These are phyloP conservation scores for Belonocnema kinseyi DNA, from an alignment of 1,140 invertebrate species.

Conservation along the genomic window DNA sequence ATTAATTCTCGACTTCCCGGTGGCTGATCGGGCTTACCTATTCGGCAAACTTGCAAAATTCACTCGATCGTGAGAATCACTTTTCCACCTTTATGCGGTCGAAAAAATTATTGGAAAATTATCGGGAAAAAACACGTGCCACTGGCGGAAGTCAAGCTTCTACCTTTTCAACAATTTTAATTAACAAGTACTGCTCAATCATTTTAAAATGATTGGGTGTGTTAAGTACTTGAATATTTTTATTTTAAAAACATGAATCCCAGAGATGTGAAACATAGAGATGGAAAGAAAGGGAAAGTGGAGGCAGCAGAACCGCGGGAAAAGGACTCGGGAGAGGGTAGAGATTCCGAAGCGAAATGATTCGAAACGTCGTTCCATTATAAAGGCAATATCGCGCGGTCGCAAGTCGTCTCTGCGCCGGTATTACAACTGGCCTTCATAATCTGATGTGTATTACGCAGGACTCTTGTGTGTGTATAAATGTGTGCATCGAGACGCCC, in stretches of 20 bases:
- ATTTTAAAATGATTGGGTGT: too few relatives aligned
- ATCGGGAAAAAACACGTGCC: background rate
- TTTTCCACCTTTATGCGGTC: conserved; percentile 13
- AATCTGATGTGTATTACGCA: conserved; percentile 69
- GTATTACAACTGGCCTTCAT: conserved; percentile 68
- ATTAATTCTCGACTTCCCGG: conserved; percentile 61
- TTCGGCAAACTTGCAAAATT: conserved; percentile 23
- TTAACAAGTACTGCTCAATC: too few relatives aligned
- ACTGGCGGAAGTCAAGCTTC: too few relatives aligned
- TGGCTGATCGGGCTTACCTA: conserved; percentile 48
- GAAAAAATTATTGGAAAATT: background rate
- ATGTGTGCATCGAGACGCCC: conserved; percentile 55
- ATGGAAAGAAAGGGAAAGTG: conserved; percentile 8
- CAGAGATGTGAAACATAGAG: background rate
- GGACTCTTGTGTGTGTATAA: conserved; percentile 21
- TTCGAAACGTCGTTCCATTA: conserved; percentile 66
- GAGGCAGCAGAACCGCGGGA: conserved; percentile 46
- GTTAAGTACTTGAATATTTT: too few relatives aligned
- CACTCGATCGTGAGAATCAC: conserved; percentile 24
- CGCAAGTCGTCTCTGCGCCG: conserved; percentile 58
- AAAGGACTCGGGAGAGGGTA: conserved; percentile 51
- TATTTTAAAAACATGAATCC: too few relatives aligned
- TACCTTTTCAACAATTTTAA: too few relatives aligned
- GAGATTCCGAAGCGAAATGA: conserved; percentile 56
- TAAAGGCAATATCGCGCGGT: conserved; percentile 65